Evolutionary conservation across 1,140 invertebrate genomes (phyloP).

Genomic region (Leptoteleia sp.): DNA sequence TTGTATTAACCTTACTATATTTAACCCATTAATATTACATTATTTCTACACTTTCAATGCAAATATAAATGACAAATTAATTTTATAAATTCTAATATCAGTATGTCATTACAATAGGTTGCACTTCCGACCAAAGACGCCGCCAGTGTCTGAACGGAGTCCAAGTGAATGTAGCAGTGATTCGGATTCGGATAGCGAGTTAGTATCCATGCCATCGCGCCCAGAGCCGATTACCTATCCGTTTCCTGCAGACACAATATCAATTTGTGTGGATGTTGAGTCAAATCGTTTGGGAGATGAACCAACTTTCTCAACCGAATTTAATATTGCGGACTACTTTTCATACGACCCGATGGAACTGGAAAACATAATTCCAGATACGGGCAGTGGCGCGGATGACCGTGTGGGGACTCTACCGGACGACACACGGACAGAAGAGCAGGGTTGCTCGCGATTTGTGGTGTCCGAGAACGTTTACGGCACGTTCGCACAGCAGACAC

Average conservation of each 20-base stretch:
- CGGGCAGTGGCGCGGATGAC: slow-evolving; percentile 31
- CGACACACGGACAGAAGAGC: slow-evolving; percentile 72
- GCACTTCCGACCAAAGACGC: slow-evolving; percentile 89
- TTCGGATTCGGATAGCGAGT: slow-evolving; percentile 73
- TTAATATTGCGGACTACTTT: slow-evolving; percentile 80
- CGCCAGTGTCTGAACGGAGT: slow-evolving; percentile 78
- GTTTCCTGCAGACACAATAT: slow-evolving; percentile 78
- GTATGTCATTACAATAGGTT: slow-evolving; percentile 85
- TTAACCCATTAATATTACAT: no score
- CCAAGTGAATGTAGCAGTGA: slow-evolving; percentile 72
- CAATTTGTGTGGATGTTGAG: slow-evolving; percentile 79
- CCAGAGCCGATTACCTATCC: slow-evolving; percentile 73
- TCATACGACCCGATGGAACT: no score
- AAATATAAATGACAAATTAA: no score
- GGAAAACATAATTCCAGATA: slow-evolving; percentile 1
- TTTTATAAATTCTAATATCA: no score
- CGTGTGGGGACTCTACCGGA: slow-evolving; percentile 58
- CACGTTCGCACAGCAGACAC: slow-evolving; percentile 70
- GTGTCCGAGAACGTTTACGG: slow-evolving; percentile 67
- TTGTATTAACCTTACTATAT: no score
- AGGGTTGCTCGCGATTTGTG: slow-evolving; percentile 76
- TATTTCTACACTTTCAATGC: no score
- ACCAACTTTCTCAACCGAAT: slow-evolving; percentile 77
- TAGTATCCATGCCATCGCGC: slow-evolving; percentile 46
- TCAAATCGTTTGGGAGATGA: slow-evolving; percentile 73